A percentile compares a stretch with the other conserved stretches of the same genome.
phyloP scores from a whole-genome alignment of 1,140 invertebrate genomes.

The Drosophila arawakana region DNA sequence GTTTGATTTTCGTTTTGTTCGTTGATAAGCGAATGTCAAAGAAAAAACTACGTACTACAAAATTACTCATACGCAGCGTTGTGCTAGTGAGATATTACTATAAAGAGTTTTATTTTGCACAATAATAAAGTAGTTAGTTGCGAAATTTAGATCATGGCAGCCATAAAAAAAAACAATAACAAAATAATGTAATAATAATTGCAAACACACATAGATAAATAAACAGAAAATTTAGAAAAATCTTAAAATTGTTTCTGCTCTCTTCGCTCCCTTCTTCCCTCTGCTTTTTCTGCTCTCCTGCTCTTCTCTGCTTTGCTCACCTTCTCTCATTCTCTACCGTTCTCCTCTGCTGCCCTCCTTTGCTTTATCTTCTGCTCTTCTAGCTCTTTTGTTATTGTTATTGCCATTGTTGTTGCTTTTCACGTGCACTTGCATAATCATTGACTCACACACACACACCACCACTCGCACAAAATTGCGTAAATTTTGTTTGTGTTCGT shows the following conservation, averaged over 20 bases:
- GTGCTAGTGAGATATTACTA: conserved; percentile 9
- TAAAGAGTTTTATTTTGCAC: conserved; percentile 61
- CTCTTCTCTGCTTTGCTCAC: not conserved
- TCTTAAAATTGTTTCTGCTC: not conserved
- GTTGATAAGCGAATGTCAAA: conserved; percentile 51
- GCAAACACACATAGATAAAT: conserved; percentile 47
- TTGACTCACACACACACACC: not conserved
- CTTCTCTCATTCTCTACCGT: not conserved
- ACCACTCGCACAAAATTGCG: conserved; percentile 26
- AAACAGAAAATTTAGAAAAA: conserved; percentile 7
- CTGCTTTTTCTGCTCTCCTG: not conserved
- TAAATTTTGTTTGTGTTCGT: conserved; percentile 51
- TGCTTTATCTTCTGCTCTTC: conserved; percentile 3
- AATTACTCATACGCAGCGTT: conserved; percentile 54
- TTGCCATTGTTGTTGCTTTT: conserved; percentile 53
- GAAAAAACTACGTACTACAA: conserved; percentile 11
- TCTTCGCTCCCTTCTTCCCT: not conserved
- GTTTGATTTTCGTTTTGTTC: conserved; percentile 31
- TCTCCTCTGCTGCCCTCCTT: not conserved
- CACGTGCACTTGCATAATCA: conserved; percentile 65
- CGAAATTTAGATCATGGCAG: conserved; percentile 76
- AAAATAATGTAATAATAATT: conserved; percentile 72
- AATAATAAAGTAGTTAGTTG: conserved; percentile 65
- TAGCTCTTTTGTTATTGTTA: conserved; percentile 23
- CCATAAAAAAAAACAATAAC: conserved; percentile 64